A percentile compares a stretch with the other conserved stretches of the same genome.
phyloP scores from a whole-genome alignment of 2,888 invertebrate species.

The Tillus elongatus region DNA sequence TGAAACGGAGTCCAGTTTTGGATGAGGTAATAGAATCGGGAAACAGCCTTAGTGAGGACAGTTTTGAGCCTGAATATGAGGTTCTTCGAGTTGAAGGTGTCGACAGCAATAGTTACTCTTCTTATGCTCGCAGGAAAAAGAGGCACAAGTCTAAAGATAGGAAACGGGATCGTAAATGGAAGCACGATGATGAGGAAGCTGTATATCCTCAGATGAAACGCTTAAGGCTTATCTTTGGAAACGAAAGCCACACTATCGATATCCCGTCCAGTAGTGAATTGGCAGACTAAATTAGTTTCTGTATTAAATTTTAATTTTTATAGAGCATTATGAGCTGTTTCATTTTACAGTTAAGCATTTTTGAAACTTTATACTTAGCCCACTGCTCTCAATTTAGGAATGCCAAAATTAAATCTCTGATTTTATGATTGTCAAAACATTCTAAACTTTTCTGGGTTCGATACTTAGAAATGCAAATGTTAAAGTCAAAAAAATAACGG shows the following conservation, averaged over 20 bases:
- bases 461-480: no score
- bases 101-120: constrained; percentile 40
- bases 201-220: constrained; percentile 72
- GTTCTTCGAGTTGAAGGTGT: constrained; percentile 75
- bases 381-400: no score
- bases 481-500: no score
- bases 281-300: constrained; percentile 21
- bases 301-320: constrained; percentile 12
- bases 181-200: constrained; percentile 41
- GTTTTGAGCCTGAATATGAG: constrained; percentile 71
- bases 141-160: constrained; percentile 51
- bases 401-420: no score
- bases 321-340: constrained; percentile 14
- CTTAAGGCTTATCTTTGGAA: constrained; percentile 77
- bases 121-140: constrained; percentile 51
- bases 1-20: constrained; percentile 78
- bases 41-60: constrained; percentile 56
- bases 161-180: constrained; percentile 30
- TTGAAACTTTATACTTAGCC: no score
- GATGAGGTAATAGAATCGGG: constrained; percentile 80
- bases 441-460: no score
- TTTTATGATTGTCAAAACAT: no score
- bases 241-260: constrained; percentile 82
- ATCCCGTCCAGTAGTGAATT: constrained; percentile 64
- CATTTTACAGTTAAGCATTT: constrained; percentile 12